phyloP scores from a whole-genome alignment of 2,797 vertebrate genomes.

The Salmo trutta region DNA sequence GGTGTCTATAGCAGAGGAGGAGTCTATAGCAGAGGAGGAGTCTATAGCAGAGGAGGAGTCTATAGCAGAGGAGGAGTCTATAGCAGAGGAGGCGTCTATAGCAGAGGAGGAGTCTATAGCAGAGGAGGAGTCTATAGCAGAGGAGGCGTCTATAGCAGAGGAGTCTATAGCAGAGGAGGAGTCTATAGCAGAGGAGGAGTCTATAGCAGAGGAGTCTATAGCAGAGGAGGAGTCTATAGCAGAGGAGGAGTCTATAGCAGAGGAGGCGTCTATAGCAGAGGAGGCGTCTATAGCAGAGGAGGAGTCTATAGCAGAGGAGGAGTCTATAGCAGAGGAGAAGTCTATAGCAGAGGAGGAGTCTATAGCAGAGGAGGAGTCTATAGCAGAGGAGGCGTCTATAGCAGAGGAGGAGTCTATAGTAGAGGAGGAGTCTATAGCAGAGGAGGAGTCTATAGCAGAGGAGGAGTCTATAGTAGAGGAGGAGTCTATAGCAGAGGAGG shows the following conservation, averaged over 20 bases:
- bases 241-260: neutral
- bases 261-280: constrained; percentile 54
- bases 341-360: constrained; percentile 45
- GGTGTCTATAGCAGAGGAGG: no score
- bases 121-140: no score
- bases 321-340: constrained; percentile 31
- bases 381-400: neutral
- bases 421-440: constrained; percentile 27
- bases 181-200: constrained; percentile 56
- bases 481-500: constrained; percentile 51
- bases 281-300: constrained; percentile 48
- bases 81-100: neutral
- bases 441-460: constrained; percentile 21
- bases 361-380: constrained; percentile 56
- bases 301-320: constrained; percentile 30
- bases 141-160: no score
- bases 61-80: constrained; percentile 56
- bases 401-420: constrained; percentile 48
- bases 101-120: constrained; percentile 56
- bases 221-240: constrained; percentile 48
- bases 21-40: no score
- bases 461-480: constrained; percentile 23
- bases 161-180: constrained; percentile 34
- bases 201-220: constrained; percentile 26
- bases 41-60: constrained; percentile 45